Base-by-base conservation (phyloP, 2,888 invertebrate genomes). In the Conus canariensis region DNA sequence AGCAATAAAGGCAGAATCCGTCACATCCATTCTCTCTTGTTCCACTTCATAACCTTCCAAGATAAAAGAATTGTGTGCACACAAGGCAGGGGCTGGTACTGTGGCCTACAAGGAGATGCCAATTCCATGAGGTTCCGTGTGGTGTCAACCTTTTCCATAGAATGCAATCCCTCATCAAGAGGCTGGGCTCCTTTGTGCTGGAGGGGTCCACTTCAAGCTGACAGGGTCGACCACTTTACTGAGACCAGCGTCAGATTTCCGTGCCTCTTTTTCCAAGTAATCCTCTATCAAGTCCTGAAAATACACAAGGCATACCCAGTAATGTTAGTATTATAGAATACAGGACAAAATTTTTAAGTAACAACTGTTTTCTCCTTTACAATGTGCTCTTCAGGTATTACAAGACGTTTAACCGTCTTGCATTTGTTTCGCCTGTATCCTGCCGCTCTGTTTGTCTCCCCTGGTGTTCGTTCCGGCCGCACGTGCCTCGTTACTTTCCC, bases 231-330 rank as follows among this genome's bases (percentile, higher is more conserved):
- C 98, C 97, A 98, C 98, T 95, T 98, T 97, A 95, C 98, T 97
- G n/a, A 90, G 88, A n/a, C 88, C 83, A 95, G 98, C 97, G 45
- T 97, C 96, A 85, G 98, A 98, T 77, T 98, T 97, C 87, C 97
- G 97, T 95, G 98, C 97, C 92, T 98, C 98, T 64, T 64, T 97
- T 90, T 98, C 98, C 90, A 98, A 97, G 96, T 98, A 98, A 95
- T 99, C 99, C 95, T 99, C 99, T 93, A 99, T 97, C 91, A 99
- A 98, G 96, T 99, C 99, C 98, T 98, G 97, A 45, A 94, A 94
- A 89, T 85, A 90, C 80, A 60, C 12, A 77, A 8, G 7, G 19
- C 8, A 25, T 16, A 58, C 19, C 56, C 14, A 58, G 56, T 3
- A 10, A 12, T 10, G 16, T 64, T 45, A 80, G 14, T 6, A 10